Evolutionary conservation across 2,113 vertebrate genomes (phyloP), one percentile per base, ranked within the genome.

Genomic region (Furnarius figulus): DNA sequence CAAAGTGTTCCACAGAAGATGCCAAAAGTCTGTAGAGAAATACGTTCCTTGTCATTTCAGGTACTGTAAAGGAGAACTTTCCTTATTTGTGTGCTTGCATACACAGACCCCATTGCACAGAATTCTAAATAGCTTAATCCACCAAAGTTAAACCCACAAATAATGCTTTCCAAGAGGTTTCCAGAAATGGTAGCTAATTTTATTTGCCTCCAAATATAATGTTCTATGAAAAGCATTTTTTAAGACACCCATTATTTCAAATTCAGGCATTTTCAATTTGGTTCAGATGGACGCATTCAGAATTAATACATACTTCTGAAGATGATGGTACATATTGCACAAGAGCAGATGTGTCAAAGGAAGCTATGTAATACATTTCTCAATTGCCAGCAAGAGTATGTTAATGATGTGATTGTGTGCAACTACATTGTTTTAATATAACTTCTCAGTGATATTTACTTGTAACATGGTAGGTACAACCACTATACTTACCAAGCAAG

Each of bases 271-370:
- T 88, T 80, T 74, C 83, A 93, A 83, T 86, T 82, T 63, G 12
- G 16, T 80, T 94, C 94, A 95, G 61, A 94, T 81, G 35, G 86
- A 92, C 39, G 6, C 27, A 90, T 28, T 89, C 56, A 89, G 71
- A 91, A 66, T 63, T 44, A 94, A 66, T 74, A 86, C 39, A 82
- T 6, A 2, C 42, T 86, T 93, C 50, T 47, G 75, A 91, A 87
- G 87, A 77, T 46, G 73, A 82, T 80, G 33, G 67, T 66, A 76
- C 17, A 37, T 82, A 85, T 85, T 86, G 82, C 72, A 63, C 46
- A 87, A 93, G 67, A 96, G 27, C 72, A 96, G 68, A 91, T 90
- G 79, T 88, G 88, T 90, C 52, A 84, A 46, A 91, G 61, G n/a
- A 39, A 66, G n/a, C 47, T 86, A 46, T 65, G 56, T 59, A 71